phyloP scores from a whole-genome alignment of 2,113 vertebrate species.

The Sciurus niger region DNA sequence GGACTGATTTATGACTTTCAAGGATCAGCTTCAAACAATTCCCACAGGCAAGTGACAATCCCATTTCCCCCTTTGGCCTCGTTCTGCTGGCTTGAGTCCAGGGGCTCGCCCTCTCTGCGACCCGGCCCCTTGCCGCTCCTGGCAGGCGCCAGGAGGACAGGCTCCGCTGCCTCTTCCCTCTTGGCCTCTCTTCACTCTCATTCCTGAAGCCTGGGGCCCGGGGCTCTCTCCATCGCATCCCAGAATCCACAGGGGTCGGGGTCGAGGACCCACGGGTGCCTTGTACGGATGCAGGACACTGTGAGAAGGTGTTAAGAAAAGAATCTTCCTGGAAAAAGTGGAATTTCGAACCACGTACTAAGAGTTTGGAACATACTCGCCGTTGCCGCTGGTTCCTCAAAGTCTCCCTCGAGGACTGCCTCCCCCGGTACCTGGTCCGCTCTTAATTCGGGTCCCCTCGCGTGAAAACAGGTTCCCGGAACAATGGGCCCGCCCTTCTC shows the following conservation, averaged over 20 bases:
- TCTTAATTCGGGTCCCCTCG: background rate
- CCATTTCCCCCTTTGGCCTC: background rate
- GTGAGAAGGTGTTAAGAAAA: background rate
- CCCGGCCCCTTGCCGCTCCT: too few relatives aligned
- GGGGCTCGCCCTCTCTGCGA: fast-evolving
- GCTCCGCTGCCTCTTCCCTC: background rate
- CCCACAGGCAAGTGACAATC: background rate
- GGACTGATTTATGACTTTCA: background rate
- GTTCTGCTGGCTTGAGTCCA: fast-evolving
- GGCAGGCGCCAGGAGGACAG: fast-evolving
- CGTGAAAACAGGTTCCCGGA: background rate
- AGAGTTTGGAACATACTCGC: background rate
- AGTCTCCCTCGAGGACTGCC: too few relatives aligned
- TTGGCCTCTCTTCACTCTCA: fast-evolving
- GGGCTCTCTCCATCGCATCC: fast-evolving
- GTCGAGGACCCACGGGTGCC: too few relatives aligned
- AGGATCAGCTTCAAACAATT: background rate
- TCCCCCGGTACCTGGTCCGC: background rate
- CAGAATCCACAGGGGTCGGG: background rate
- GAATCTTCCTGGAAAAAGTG: background rate
- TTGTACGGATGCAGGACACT: background rate
- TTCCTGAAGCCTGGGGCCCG: background rate
- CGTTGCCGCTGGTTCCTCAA: fast-evolving
- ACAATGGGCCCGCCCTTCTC: background rate
- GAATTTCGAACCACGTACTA: background rate